Percentiles rank a stretch among this genome's conserved stretches.
Evolutionary conservation across 2,797 vertebrate genomes (phyloP).

Genomic region (Chromobotia macracanthus): DNA sequence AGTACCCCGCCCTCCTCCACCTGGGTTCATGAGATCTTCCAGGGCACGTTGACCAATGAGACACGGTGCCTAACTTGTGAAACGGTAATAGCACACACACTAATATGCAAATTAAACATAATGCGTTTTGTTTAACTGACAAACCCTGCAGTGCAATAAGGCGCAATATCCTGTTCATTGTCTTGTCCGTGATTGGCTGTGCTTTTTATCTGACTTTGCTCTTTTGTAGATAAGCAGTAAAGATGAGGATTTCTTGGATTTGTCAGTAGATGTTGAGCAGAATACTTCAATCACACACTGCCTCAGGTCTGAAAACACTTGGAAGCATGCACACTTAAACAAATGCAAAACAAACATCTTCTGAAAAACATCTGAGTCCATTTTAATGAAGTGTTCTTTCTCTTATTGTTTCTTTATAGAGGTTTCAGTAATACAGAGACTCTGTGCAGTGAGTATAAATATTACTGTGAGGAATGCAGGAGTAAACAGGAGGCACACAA

Average conservation of each 20-base stretch:
- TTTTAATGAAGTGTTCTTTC: conserved; percentile 7
- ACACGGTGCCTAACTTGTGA: conserved; percentile 98
- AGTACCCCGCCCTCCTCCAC: conserved; percentile 89
- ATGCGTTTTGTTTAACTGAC: conserved; percentile 24
- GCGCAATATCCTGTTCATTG: conserved; percentile 45
- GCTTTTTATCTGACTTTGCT: conserved; percentile 59
- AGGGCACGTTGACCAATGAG: conserved; percentile 98
- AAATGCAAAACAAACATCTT: neutral
- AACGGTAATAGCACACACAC: conserved; percentile 78
- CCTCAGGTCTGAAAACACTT: conserved; percentile 72
- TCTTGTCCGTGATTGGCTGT: conserved; percentile 65
- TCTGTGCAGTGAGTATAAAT: conserved; percentile 88
- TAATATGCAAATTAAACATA: neutral
- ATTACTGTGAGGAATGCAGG: conserved; percentile 90
- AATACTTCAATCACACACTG: conserved; percentile 90
- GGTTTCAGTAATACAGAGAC: conserved; percentile 92
- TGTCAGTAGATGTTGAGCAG: conserved; percentile 90
- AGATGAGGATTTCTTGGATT: conserved; percentile 91
- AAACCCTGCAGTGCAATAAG: neutral
- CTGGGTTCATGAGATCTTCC: conserved; percentile 99
- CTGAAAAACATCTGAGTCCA: no score
- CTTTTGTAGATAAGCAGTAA: conserved; percentile 87
- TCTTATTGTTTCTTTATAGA: conserved; percentile 66
- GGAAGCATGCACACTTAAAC: neutral
- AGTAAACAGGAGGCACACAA: conserved; percentile 92